Evolutionary conservation across 2,888 invertebrate species (phyloP).

Genomic region (Trissonchulus latispiculum): DNA sequence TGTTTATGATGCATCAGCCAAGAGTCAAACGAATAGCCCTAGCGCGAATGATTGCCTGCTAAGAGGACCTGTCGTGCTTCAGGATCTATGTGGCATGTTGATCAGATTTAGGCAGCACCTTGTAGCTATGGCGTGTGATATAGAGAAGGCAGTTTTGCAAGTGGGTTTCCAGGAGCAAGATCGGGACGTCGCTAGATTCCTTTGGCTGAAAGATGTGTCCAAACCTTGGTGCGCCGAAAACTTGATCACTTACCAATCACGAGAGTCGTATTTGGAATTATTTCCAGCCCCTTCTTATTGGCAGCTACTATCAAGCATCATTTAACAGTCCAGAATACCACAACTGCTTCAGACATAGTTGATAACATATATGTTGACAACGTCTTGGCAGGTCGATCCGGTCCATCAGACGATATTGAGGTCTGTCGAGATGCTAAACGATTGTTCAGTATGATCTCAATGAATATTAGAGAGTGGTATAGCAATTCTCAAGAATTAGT

Average conservation of each 20-base stretch:
- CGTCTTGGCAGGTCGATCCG: background rate
- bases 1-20: constrained; percentile 27
- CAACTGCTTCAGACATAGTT: background rate
- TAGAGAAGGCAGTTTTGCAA: constrained; percentile 32
- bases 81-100: constrained; percentile 24
- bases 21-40: constrained; percentile 12
- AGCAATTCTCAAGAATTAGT: background rate
- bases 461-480: background rate
- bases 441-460: background rate
- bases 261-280: constrained; percentile 29
- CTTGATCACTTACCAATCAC: constrained; percentile 24
- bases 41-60: constrained; percentile 26
- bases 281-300: constrained; percentile 27
- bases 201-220: background rate
- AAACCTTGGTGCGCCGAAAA: constrained; percentile 23
- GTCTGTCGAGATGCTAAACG: background rate
- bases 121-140: constrained; percentile 24
- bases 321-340: constrained; percentile 13
- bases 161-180: constrained; percentile 24
- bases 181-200: constrained; percentile 24
- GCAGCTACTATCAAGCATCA: constrained; percentile 24
- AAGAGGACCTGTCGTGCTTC: constrained; percentile 27
- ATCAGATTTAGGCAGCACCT: constrained; percentile 24
- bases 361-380: background rate
- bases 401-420: background rate